Conservation (phyloP, 2,888 invertebrate genomes). For the Diarsia brunnea region DNA sequence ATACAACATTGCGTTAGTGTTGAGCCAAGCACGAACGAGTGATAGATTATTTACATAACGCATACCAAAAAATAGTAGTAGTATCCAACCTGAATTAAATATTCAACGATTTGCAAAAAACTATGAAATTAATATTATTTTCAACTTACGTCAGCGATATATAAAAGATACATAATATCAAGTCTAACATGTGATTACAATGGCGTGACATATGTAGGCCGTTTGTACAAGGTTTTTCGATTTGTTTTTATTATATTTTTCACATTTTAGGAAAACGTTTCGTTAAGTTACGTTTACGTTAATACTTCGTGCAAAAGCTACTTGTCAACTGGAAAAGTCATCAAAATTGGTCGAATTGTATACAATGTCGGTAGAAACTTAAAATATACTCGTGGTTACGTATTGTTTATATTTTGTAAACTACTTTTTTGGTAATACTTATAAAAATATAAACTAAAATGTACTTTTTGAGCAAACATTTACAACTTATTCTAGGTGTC, state of each 20-base stretch:
- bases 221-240: neutral
- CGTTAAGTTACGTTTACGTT: neutral
- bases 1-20: neutral
- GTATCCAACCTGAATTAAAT: neutral
- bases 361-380: constrained; percentile 20
- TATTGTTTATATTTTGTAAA: constrained; percentile 2
- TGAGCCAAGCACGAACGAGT: neutral
- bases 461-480: constrained; percentile 64
- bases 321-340: neutral
- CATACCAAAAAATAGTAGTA: neutral
- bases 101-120: neutral
- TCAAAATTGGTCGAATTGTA: constrained; percentile 31
- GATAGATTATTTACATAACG: no score
- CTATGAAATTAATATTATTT: neutral
- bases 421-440: constrained; percentile 36
- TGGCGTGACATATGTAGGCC: constrained; percentile 8
- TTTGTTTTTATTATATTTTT: neutral
- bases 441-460: constrained; percentile 45
- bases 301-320: constrained; percentile 26
- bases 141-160: neutral
- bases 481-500: constrained; percentile 53
- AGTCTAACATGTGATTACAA: constrained; percentile 1
- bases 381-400: constrained; percentile 6
- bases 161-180: neutral
- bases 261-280: no score